Base-by-base conservation (phyloP, 2,888 invertebrate genomes). In the Eupithecia dodoneata region DNA sequence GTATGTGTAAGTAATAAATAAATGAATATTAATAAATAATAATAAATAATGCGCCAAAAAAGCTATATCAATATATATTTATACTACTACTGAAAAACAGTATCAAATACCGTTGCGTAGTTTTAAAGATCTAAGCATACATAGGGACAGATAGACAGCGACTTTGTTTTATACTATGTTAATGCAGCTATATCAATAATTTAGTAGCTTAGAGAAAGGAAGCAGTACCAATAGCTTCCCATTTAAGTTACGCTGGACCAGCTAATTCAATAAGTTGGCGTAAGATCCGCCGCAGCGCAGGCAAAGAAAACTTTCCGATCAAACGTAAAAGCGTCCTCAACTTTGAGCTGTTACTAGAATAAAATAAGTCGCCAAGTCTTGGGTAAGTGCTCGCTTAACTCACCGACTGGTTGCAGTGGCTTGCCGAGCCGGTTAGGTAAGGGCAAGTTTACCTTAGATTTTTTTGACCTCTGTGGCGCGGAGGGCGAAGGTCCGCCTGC, bases 321-420 rank as follows among this genome's bases (percentile, higher is more conserved):
- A 77, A 75, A 78, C 76, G 75, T 77, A 70, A 76, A 76, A 66
- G 71, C 59, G 72, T 76, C 76, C 73, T 18, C 74, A 41, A 74
- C 73, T 72, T 71, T 76, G 75, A 63, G 55, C 75, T 74, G 78
- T 71, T 42, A 66, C 42, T 15, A 6, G 66, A 41, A 42, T 42
- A 42, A 42, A 66, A 69, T 45, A 79, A 77, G 70, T 52, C 76
- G 63, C 66, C 45, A 41, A 18, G n/a, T 52, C 52, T 41, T 15
- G 72, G 72, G 77, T 80, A 82, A 84, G 84, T 81, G 83, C 77
- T 78, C 78, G 79, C 79, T 84, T 83, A 81, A 83, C 82, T 82
- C 82, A 45, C 77, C 73, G n/a, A 59, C 41, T 44, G 52, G 42
- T 66, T 42, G n/a, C 73, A 75, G 79, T 73, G 73, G 74, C 75